Percentiles rank a stretch among this genome's conserved stretches.
phyloP scores from a whole-genome alignment of 2,797 vertebrate species.

The Pseudocheirus occidentalis region DNA sequence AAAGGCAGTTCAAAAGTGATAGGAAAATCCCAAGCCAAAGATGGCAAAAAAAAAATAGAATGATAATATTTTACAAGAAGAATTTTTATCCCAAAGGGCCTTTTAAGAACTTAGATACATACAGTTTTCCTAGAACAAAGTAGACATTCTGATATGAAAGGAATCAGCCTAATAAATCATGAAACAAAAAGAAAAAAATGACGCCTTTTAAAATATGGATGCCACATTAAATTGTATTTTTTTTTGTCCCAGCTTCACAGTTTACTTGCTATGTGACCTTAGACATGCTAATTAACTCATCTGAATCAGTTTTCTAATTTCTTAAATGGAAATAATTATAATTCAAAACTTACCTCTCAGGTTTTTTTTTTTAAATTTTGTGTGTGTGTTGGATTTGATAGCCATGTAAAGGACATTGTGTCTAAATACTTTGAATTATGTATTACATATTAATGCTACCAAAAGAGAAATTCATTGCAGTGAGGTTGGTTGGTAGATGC shows the following conservation, averaged over 20 bases:
- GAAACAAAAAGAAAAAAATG: background rate
- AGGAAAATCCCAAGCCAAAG: conserved; percentile 58
- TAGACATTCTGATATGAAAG: background rate
- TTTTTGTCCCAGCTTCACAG: background rate
- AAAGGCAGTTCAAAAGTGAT: conserved; percentile 61
- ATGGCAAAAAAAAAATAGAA: conserved; percentile 43
- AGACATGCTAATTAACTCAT: background rate
- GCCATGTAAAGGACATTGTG: background rate
- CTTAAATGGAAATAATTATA: background rate
- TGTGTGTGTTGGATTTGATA: background rate
- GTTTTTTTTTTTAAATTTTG: background rate
- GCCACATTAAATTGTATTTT: background rate
- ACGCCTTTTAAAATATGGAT: conserved; percentile 16
- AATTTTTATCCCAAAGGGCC: conserved; percentile 57
- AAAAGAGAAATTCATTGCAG: background rate
- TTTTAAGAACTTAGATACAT: conserved; percentile 39
- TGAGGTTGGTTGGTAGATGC: background rate
- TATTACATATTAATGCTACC: background rate
- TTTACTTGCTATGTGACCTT: background rate
- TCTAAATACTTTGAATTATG: background rate
- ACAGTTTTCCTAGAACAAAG: background rate
- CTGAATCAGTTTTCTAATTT: background rate
- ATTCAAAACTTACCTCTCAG: background rate
- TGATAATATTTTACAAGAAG: conserved; percentile 60
- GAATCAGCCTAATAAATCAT: background rate